A percentile compares a stretch with the other conserved stretches of the same genome.
Evolutionary conservation across 2,797 vertebrate genomes (phyloP).

Genomic region (Scolopax bukidnonensis): DNA sequence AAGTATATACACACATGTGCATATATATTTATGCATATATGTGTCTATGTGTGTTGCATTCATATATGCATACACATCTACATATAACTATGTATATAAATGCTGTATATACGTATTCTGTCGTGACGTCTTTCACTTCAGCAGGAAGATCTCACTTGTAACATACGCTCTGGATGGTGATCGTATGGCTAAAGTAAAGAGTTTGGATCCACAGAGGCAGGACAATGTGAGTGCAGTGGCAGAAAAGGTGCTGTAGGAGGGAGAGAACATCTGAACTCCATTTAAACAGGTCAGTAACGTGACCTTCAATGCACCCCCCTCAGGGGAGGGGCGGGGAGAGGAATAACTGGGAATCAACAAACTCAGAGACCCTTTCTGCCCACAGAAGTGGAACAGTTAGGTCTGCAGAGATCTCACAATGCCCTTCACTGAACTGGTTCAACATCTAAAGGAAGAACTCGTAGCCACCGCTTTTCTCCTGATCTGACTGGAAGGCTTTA

Average conservation of each 20-base stretch:
- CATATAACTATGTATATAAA: not conserved
- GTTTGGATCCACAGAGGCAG: constrained; percentile 11
- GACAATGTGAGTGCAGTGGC: not conserved
- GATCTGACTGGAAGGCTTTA: not conserved
- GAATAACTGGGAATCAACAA: constrained; percentile 22
- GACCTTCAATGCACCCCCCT: constrained; percentile 40
- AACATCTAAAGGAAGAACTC: not conserved
- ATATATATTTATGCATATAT: not conserved
- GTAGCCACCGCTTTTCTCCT: constrained; percentile 20
- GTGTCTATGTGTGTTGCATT: not conserved
- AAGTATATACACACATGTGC: too few species aligned
- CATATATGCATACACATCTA: not conserved
- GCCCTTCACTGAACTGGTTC: not conserved
- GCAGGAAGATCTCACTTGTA: not conserved
- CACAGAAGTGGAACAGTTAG: not conserved
- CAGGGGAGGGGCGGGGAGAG: constrained; percentile 6
- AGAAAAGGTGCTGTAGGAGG: not conserved
- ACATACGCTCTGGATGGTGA: not conserved
- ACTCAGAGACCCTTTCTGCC: not conserved
- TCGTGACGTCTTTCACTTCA: not conserved
- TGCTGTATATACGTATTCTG: not conserved
- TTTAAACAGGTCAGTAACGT: constrained; percentile 16
- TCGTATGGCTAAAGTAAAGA: not conserved
- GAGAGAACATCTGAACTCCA: not conserved
- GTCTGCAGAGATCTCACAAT: constrained; percentile 21